Evolutionary conservation across 1,140 invertebrate species (phyloP), one percentile per base, ranked within the genome.

Genomic region (Trichogramma pretiosum): DNA sequence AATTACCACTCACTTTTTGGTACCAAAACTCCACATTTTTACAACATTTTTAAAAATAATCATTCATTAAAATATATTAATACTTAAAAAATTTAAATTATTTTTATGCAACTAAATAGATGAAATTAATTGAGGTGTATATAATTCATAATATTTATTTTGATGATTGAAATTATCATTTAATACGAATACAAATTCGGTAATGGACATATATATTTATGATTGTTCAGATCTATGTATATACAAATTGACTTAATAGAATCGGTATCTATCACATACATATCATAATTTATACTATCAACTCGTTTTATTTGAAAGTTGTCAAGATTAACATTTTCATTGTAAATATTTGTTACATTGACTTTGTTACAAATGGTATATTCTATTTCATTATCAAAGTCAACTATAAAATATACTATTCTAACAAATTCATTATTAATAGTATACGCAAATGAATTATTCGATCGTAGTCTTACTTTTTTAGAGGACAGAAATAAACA

Each of bases 101-200:
- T n/a, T n/a, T n/a, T n/a, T n/a, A n/a, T n/a, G n/a, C n/a, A n/a
- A n/a, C n/a, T n/a, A n/a, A n/a, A n/a, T n/a, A n/a, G n/a, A n/a
- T n/a, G n/a, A n/a, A n/a, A n/a, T n/a, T n/a, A n/a, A n/a, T n/a
- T n/a, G n/a, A n/a, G n/a, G n/a, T n/a, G n/a, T n/a, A n/a, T n/a
- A n/a, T n/a, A n/a, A n/a, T n/a, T n/a, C n/a, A n/a, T n/a, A n/a
- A n/a, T n/a, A n/a, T n/a, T n/a, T n/a, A n/a, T n/a, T n/a, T n/a
- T n/a, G n/a, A n/a, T n/a, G n/a, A n/a, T n/a, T n/a, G n/a, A n/a
- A n/a, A n/a, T n/a, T n/a, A n/a, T n/a, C n/a, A n/a, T n/a, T 24
- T 38, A 38, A 38, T 40, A 40, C 3, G 38, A 26, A 21, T 19
- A 30, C 10, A 32, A 32, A 28, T 42, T 42, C 21, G 40, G 40